Evolutionary conservation across 2,888 invertebrate genomes (phyloP).

Genomic region (Lasiommata megera): DNA sequence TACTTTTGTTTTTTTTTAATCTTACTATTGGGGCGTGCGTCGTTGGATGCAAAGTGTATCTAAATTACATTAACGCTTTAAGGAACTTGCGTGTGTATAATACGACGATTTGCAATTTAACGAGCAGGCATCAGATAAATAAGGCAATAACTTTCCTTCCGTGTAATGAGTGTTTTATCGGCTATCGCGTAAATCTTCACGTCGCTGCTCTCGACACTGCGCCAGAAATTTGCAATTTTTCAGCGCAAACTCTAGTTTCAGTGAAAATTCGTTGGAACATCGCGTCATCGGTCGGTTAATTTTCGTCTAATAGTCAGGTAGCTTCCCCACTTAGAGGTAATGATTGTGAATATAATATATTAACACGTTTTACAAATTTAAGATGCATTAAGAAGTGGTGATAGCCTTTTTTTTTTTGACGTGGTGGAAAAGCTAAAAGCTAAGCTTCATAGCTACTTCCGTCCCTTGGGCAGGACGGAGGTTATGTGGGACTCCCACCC

Average conservation of each 20-base stretch:
- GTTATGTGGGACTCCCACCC: too few species aligned
- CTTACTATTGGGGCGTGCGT: too few species aligned
- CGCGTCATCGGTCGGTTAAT: conserved; percentile 24
- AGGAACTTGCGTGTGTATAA: conserved; percentile 7
- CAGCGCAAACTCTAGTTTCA: conserved; percentile 52
- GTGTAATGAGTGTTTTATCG: conserved; percentile 44
- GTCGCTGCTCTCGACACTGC: conserved; percentile 43
- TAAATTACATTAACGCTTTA: background rate
- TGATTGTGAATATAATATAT: background rate
- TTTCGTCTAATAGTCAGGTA: conserved; percentile 57
- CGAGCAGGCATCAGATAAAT: conserved; percentile 13
- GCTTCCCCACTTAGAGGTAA: background rate
- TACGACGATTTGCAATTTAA: conserved; percentile 2
- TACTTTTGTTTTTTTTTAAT: too few species aligned
- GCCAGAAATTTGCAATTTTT: conserved; percentile 66
- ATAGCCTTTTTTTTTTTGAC: too few species aligned
- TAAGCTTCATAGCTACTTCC: too few species aligned
- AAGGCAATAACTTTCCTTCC: conserved; percentile 30
- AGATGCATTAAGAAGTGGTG: too few species aligned
- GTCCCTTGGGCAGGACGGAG: too few species aligned
- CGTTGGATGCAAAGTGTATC: too few species aligned
- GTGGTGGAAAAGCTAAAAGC: too few species aligned
- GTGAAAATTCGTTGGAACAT: conserved; percentile 55
- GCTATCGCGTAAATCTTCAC: conserved; percentile 45
- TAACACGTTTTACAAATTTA: too few species aligned